These are phyloP conservation scores for Avahi laniger DNA, from an alignment of 2,797 vertebrate species.

Conservation along the genomic window DNA sequence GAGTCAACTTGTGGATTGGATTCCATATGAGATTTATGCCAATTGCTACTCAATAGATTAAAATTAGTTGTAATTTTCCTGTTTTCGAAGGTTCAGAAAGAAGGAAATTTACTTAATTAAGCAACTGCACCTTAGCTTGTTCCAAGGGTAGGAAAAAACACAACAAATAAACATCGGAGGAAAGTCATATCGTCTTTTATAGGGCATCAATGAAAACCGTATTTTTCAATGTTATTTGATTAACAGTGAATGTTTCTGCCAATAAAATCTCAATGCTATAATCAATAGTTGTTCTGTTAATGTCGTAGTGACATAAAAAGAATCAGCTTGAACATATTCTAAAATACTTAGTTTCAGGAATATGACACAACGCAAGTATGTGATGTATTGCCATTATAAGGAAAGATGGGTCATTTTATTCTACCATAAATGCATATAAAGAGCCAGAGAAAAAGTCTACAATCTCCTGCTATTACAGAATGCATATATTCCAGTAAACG, in stretches of 20 bases:
- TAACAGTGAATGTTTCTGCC: neutral
- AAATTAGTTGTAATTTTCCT: conserved; percentile 72
- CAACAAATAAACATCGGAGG: neutral
- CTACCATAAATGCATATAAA: neutral
- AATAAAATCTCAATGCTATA: neutral
- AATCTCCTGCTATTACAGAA: neutral
- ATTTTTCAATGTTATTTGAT: neutral
- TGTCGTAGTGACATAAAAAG: neutral
- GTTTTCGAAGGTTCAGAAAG: conserved; percentile 39
- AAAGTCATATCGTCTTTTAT: neutral
- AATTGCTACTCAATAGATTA: conserved; percentile 44
- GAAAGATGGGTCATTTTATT: neutral
- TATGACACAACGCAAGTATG: neutral
- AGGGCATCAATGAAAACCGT: neutral
- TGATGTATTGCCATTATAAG: neutral
- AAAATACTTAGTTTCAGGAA: neutral
- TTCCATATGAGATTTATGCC: conserved; percentile 75
- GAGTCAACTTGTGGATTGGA: conserved; percentile 52
- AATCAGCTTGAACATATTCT: neutral
- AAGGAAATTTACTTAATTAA: conserved; percentile 57
- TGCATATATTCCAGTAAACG: neutral
- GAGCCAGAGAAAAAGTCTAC: neutral
- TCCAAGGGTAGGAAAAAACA: conserved; percentile 30
- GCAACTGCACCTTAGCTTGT: neutral
- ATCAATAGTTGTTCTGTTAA: neutral